A percentile compares a stretch with the other conserved stretches of the same genome.
Evolutionary conservation across 1,140 invertebrate genomes (phyloP).

Genomic region (Lethrus apterus): DNA sequence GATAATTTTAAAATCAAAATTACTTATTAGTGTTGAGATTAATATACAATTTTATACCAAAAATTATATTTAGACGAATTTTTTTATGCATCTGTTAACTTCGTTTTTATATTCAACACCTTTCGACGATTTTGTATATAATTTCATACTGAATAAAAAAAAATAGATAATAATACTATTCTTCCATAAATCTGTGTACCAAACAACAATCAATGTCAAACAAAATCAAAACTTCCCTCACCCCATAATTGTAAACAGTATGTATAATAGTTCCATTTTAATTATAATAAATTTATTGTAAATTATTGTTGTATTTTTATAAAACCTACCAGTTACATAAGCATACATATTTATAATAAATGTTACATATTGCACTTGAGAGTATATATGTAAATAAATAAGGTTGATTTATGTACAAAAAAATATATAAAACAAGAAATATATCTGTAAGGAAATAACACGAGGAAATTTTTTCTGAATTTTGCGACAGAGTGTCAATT

Average conservation of each 20-base stretch:
- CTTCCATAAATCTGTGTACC: conserved; percentile 21
- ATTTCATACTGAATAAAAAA: conserved; percentile 16
- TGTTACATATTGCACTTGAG: too few species aligned
- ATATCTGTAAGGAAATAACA: too few species aligned
- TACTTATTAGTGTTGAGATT: conserved; percentile 15
- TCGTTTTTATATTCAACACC: conserved; percentile 19
- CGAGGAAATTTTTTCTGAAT: too few species aligned
- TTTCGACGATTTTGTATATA: conserved; percentile 9
- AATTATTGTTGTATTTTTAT: conserved; percentile 5
- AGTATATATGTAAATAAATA: too few species aligned
- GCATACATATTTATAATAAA: too few species aligned
- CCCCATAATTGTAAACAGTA: conserved; percentile 22
- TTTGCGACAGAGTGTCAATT: too few species aligned
- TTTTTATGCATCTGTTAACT: too few species aligned
- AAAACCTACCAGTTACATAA: not conserved
- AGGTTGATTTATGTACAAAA: too few species aligned
- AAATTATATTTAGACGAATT: conserved; percentile 25
- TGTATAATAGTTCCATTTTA: conserved; percentile 25
- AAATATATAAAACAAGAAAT: too few species aligned
- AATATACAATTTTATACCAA: conserved; percentile 26
- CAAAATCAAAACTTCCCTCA: conserved; percentile 21
- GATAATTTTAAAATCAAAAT: conserved; percentile 25
- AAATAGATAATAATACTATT: conserved; percentile 13
- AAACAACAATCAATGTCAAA: conserved; percentile 24
- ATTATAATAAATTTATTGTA: conserved; percentile 25